Base-by-base conservation (phyloP, 2,113 vertebrate genomes). In the Syrmaticus mikado region DNA sequence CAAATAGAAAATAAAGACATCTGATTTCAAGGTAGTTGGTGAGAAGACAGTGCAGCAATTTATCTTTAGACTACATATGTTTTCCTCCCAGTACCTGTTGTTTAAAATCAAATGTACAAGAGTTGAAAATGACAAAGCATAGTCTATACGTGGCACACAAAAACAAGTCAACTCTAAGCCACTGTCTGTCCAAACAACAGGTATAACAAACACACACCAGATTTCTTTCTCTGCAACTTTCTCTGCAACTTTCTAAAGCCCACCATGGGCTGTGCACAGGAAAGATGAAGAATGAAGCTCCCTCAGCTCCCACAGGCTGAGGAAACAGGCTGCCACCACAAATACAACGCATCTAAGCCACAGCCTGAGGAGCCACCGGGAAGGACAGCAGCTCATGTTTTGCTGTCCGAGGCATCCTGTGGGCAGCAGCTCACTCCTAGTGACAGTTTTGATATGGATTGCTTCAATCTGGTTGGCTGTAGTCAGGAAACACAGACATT, bases 111-210 rank as follows among this genome's bases (percentile, higher is more conserved):
- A 25, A 28, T 0, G 32, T 32, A 18, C 13, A 25, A 38, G 10
- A 2, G 18, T 76, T 90, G 38, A 6, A 3, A 66, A 10, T 3
- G 19, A 32, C n/a, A 2, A 22, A 72, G 46, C 19, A 38, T 0
- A 8, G 40, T 25, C 73, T 64, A 48, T 1, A 1, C 7, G 28
- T 13, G 30, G 72, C 30, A 30, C 20, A 7, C 71, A n/a, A 32
- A 8, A 66, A 41, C 41, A 48, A 1, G 1, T 11, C 3, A 9
- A 1, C 68, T 72, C 38, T 34, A 60, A 60, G n/a, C n/a, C 57
- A n/a, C 8, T 4, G 19, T 21, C 19, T 21, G 32, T n/a, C 32
- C 19, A 58, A n/a, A 58, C 32, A 58, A 58, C 11, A 40, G 36
- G 11, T 38, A 45, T 13, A 72, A 40, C 11, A 64, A 71, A 58